Evolutionary conservation across 1,140 invertebrate species (phyloP), one percentile per base, ranked within the genome.

Genomic region (Littorina saxatilis): DNA sequence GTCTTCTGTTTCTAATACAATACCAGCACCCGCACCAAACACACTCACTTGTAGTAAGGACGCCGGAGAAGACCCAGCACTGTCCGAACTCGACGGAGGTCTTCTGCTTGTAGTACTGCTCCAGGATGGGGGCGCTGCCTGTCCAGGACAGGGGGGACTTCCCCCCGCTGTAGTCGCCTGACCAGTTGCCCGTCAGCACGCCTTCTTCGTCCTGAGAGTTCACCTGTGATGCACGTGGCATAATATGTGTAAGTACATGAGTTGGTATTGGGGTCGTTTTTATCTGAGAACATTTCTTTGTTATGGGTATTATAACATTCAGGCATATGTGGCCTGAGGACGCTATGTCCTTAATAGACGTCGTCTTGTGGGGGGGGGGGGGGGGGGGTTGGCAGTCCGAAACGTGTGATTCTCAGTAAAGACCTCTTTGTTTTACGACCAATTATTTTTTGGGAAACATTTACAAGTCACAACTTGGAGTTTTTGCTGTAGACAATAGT

Each of bases 41-140:
- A n/a, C n/a, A n/a, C n/a, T n/a, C n/a, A n/a, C n/a, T n/a, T n/a
- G n/a, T n/a, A n/a, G 89, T 96, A 99, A n/a, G n/a, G n/a, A n/a
- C n/a, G n/a, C n/a, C n/a, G n/a, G n/a, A n/a, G n/a, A n/a, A n/a
- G n/a, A n/a, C n/a, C n/a, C n/a, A n/a, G n/a, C n/a, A n/a, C n/a
- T n/a, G n/a, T n/a, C n/a, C n/a, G n/a, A n/a, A n/a, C 91, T 97
- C 97, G 0, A 99, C 97, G 0, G 97, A 96, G 84, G 95, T 96
- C 86, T 96, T 96, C 32, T 95, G 97, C 11, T 84, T 84, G 86
- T 95, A 96, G 92, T 95, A 98, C 88, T 96, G 94, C 88, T 98
- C 96, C 1, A 98, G 91, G 82, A 99, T 98, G 78, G 95, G 94
- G 50, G 95, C 94, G 50, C 96, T 97, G 0, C 97, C 97, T 13